A percentile compares a stretch with the other conserved stretches of the same genome.
Evolutionary conservation across 2,888 invertebrate genomes (phyloP).

Genomic region (Sphaerolaimus hirsutus): DNA sequence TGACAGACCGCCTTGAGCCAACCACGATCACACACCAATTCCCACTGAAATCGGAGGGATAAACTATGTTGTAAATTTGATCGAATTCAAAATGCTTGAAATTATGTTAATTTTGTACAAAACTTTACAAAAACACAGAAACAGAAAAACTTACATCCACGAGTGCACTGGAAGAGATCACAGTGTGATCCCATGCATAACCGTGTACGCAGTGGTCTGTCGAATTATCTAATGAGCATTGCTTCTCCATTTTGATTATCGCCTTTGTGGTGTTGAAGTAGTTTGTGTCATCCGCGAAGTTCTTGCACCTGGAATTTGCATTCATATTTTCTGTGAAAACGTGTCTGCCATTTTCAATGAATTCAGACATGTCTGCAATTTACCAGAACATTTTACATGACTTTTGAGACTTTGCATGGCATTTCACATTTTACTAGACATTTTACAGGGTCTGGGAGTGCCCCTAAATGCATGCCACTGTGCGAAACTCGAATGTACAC

Average conservation of each 20-base stretch:
- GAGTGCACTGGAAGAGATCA: neutral
- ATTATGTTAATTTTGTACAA: too few species aligned
- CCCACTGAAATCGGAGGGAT: constrained; percentile 2
- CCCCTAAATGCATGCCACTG: too few species aligned
- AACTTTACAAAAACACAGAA: too few species aligned
- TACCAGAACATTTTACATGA: too few species aligned
- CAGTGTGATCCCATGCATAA: neutral
- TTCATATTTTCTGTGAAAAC: too few species aligned
- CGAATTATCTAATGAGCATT: neutral
- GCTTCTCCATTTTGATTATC: neutral
- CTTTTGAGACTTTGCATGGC: too few species aligned
- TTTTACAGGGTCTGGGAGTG: too few species aligned
- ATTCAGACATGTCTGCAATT: too few species aligned
- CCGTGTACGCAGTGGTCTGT: neutral
- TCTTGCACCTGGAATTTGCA: too few species aligned
- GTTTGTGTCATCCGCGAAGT: neutral
- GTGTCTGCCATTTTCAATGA: too few species aligned
- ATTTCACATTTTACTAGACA: too few species aligned
- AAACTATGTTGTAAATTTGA: neutral
- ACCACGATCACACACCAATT: neutral
- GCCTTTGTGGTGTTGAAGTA: neutral
- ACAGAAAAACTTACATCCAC: neutral
- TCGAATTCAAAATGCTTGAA: neutral
- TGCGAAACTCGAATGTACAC: too few species aligned
- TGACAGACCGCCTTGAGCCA: constrained; percentile 1